Base-by-base conservation (phyloP, 2,888 invertebrate genomes). In the Mimumesa dahlbomi region DNA sequence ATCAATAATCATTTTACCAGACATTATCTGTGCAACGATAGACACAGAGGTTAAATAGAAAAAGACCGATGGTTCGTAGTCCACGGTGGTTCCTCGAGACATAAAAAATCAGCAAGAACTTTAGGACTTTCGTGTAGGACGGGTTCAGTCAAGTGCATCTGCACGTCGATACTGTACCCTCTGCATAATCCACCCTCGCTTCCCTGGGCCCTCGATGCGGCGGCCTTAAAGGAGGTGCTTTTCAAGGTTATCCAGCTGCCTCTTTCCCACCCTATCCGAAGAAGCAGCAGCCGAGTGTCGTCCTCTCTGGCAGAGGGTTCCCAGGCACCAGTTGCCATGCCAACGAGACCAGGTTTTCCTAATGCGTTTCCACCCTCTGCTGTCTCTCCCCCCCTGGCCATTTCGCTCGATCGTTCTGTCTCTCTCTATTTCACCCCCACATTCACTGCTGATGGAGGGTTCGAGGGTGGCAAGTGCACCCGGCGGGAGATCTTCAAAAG, bases 251-350 rank as follows among this genome's bases (percentile, higher is more conserved):
- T 81, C 78, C 70, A 56, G 65, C 63, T 77, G 61, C 62, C 61
- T 75, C 57, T 43, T 40, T 42, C 18, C 63, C 67, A 53, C 53
- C 49, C 66, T 31, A 16, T 19, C 29, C 56, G 59, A 57, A 68
- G 63, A 58, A 73, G 61, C 62, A 73, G 61, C 62, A 71, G 43
- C 63, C 62, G 68, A 69, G 71, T 71, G 59, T 80, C 72, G 61
- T 76, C 62, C 56, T 75, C 66, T 46, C 50, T 9, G 42, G 22
- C 42, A 42, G 63, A 69, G 69, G 45, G 62, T 64, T 73, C 57
- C 68, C 67, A 48, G 67, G 56, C 67, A 46, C 57, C 48, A 49
- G 85, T 85, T 82, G 73, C 85, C 77, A 84, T 84, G 79, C 76
- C 83, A 80, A 85, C 84, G 68, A 71, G 59, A 59, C 73, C 77